Percentiles rank a stretch among this genome's conserved stretches.
Evolutionary conservation across 2,888 invertebrate genomes (phyloP).

Genomic region (Tachina lurida): DNA sequence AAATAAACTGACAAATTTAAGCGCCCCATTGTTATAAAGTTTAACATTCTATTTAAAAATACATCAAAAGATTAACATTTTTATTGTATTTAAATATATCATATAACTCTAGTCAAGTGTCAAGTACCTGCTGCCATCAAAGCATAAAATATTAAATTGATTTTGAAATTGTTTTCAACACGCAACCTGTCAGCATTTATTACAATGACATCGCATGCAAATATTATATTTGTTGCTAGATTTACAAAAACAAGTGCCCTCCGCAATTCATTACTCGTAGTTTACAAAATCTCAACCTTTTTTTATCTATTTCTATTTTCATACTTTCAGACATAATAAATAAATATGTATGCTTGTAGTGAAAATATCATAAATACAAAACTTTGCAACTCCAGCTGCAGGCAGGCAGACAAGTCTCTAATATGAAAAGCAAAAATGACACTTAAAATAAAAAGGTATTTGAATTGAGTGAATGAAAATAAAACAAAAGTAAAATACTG

Average conservation of each 20-base stretch:
- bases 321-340: slow-evolving; percentile 13
- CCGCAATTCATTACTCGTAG: slow-evolving; percentile 14
- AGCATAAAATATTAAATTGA: slow-evolving; percentile 64
- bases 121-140: slow-evolving; percentile 58
- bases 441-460: background rate
- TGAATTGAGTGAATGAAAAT: slow-evolving; percentile 35
- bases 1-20: no score
- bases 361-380: slow-evolving; percentile 24
- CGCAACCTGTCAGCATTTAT: slow-evolving; percentile 65
- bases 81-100: background rate
- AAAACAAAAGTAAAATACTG: slow-evolving; percentile 26
- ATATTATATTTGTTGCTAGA: slow-evolving; percentile 19
- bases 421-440: background rate
- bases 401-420: background rate
- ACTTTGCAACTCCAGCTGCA: background rate
- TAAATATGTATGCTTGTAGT: slow-evolving; percentile 15
- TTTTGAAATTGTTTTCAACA: slow-evolving; percentile 62
- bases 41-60: no score
- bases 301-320: background rate
- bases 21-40: no score
- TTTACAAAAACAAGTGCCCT: background rate
- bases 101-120: slow-evolving; percentile 51
- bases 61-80: background rate
- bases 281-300: background rate
- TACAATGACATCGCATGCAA: slow-evolving; percentile 61